Evolutionary conservation across 2,888 invertebrate species (phyloP), one percentile per base, ranked within the genome.

Genomic region (Thymelicus sylvestris): DNA sequence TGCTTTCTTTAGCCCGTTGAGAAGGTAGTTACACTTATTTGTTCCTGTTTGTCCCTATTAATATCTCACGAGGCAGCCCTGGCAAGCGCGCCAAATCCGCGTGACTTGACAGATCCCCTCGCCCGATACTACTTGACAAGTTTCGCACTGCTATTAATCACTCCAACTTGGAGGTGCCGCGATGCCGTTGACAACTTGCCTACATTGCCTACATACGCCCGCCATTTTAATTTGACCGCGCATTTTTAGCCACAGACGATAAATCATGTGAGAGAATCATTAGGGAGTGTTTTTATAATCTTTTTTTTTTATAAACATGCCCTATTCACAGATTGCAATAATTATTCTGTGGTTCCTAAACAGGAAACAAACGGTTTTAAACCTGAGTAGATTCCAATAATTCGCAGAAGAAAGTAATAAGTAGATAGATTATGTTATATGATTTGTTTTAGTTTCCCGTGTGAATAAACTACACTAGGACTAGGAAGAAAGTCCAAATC

Each of bases 71-170:
- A 63, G 44, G 13, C 63, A 64, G 44, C 64, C 19, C 57, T 68
- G 63, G 63, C 48, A 39, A n/a, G 63, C 47, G n/a, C 41, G 55
- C 68, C 68, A 68, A 69, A 69, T 69, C 69, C 69, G 61, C 67
- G 48, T 69, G 69, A 69, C 69, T 69, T 69, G 59, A 64, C 69
- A 69, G 69, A 69, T 69, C 38, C 59, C 64, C 39, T 47, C 57
- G 31, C 39, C 64, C 79, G 78, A 78, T 78, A 78, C 78, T 75
- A 74, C 66, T 75, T 77, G 81, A 79, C 80, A 81, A 81, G 79
- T 81, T 79, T 64, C 69, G 57, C 75, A 70, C 72, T 66, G 78
- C 75, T 75, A 82, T 83, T 83, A 80, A 83, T 83, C 82, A 82
- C 79, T 71, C 73, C 73, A 79, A 78, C 76, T 80, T 77, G 66